Conservation (phyloP, 2,797 vertebrate species). For the Lutjanus campechanus region DNA sequence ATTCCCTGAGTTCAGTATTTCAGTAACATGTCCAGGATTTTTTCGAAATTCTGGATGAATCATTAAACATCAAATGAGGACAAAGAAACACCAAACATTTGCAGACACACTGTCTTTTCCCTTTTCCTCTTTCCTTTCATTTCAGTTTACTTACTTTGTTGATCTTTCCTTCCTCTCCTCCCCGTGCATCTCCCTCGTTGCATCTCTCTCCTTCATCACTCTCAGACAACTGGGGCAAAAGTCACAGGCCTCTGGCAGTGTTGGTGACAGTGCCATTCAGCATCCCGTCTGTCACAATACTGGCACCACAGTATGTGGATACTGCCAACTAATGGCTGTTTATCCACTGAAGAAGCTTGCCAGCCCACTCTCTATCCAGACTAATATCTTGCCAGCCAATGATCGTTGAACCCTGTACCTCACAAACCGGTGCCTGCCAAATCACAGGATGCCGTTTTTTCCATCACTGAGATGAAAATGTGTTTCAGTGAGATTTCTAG, state of each 20-base stretch:
- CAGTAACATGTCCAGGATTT: conserved; percentile 21
- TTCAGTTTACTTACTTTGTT: conserved; percentile 8
- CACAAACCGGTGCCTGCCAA: conserved; percentile 47
- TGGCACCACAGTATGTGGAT: conserved; percentile 49
- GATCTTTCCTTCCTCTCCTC: conserved; percentile 8
- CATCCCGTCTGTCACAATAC: conserved; percentile 74
- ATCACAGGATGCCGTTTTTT: conserved; percentile 41
- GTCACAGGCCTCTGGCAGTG: conserved; percentile 66
- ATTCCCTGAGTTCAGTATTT: conserved; percentile 17
- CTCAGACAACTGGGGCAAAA: conserved; percentile 68
- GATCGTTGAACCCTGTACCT: conserved; percentile 47
- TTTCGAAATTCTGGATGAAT: neutral
- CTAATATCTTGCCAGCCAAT: conserved; percentile 51
- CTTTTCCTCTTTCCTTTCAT: neutral
- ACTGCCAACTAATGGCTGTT: conserved; percentile 67
- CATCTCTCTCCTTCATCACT: conserved; percentile 35
- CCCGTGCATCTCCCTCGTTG: conserved; percentile 12
- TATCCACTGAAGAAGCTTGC: conserved; percentile 47
- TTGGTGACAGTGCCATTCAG: conserved; percentile 51
- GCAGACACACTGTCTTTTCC: neutral
- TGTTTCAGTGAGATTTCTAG: conserved; percentile 22
- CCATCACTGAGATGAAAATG: conserved; percentile 27
- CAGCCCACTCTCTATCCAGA: conserved; percentile 48
- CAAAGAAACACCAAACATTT: neutral
- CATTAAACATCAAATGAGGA: conserved; percentile 19